Evolutionary conservation across 2,888 invertebrate genomes (phyloP), one percentile per base, ranked within the genome.

Genomic region (Phanerotoma sp.): DNA sequence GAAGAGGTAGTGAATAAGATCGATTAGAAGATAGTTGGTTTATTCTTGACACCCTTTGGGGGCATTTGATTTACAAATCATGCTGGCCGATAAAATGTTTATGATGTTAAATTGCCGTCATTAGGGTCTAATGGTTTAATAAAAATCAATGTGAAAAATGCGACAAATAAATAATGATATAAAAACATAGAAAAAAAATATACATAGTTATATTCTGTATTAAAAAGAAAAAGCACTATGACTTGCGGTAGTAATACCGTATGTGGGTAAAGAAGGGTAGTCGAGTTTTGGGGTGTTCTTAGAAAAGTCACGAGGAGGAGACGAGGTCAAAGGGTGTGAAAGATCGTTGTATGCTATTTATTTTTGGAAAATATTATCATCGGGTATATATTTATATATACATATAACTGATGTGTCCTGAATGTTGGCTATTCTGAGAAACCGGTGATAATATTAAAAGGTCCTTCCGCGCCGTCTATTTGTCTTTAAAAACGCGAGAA

Each of bases 331-430:
- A 25, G 25, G 25, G 37, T 37, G 35, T 37, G 37, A n/a, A n/a
- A n/a, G n/a, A n/a, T n/a, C n/a, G n/a, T n/a, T n/a, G n/a, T n/a
- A n/a, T n/a, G n/a, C n/a, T n/a, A n/a, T n/a, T n/a, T n/a, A 37
- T 35, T 16, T 48, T 44, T 47, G 18, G 13, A 35, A 67, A 54
- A 68, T 65, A 71, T 70, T 68, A n/a, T n/a, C n/a, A n/a, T n/a
- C n/a, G n/a, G n/a, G n/a, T n/a, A n/a, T n/a, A n/a, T n/a, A n/a
- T n/a, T n/a, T n/a, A n/a, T n/a, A n/a, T n/a, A n/a, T n/a, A n/a
- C n/a, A n/a, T n/a, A n/a, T n/a, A n/a, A n/a, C n/a, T n/a, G 70
- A 69, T 70, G n/a, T 64, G 67, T 60, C 57, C 62, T 56, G 61
- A 64, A 65, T 63, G 64, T 67, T 54, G 54, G 60, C 62, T 7